These are phyloP conservation scores for Vicugna pacos DNA, from an alignment of 2,113 vertebrate genomes.

Conservation along the genomic window DNA sequence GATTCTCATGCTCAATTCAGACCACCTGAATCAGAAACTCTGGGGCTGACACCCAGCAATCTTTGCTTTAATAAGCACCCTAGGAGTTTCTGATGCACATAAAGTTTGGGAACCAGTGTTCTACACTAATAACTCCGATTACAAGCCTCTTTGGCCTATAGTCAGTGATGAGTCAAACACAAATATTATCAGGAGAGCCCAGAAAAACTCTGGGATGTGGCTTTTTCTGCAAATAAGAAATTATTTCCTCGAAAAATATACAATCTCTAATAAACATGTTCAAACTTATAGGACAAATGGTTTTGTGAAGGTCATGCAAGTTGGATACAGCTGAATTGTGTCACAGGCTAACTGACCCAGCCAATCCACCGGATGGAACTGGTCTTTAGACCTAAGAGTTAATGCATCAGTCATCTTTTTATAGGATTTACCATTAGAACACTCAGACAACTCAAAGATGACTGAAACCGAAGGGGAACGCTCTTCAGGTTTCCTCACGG, in stretches of 20 bases:
- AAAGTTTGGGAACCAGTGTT: conserved; percentile 1
- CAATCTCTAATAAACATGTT: not conserved
- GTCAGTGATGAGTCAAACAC: not conserved
- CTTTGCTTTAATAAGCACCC: not conserved
- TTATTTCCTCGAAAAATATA: conserved; percentile 39
- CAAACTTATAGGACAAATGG: not conserved
- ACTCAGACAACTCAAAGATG: not conserved
- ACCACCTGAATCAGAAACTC: not conserved
- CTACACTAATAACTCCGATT: not conserved
- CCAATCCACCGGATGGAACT: not conserved
- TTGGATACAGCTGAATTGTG: not conserved
- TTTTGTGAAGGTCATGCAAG: not conserved
- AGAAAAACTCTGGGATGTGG: not conserved
- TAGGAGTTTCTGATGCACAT: not conserved
- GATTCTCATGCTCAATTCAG: not conserved
- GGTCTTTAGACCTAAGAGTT: not conserved
- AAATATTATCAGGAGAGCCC: not conserved
- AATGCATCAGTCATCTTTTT: not conserved
- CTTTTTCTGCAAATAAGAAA: conserved; percentile 17
- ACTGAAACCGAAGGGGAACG: not conserved
- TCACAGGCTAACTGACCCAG: not conserved
- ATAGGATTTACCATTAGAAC: not conserved
- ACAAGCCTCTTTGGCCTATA: not conserved
- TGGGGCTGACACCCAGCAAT: not conserved
- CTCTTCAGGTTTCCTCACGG: not conserved